phyloP scores from a whole-genome alignment of 2,888 invertebrate genomes.

The Zele albiditarsus region DNA sequence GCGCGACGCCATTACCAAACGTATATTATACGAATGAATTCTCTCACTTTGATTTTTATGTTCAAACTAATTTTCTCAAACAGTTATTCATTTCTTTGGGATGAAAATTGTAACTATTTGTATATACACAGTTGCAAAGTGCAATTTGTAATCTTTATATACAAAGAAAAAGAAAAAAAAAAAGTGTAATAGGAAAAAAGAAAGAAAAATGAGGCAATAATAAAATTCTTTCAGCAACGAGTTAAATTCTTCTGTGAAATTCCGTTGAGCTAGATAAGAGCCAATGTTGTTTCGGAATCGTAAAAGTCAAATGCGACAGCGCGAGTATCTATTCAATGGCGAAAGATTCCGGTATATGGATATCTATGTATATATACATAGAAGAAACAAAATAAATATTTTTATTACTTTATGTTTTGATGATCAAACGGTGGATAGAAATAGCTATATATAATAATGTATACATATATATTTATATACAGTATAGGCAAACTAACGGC shows the following conservation, averaged over 20 bases:
- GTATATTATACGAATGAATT: background rate
- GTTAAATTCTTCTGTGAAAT: constrained; percentile 44
- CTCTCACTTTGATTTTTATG: background rate
- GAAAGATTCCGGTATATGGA: background rate
- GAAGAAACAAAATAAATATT: background rate
- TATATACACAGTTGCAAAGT: background rate
- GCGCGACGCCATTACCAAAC: background rate
- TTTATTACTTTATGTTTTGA: constrained; percentile 14
- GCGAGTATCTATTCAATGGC: background rate
- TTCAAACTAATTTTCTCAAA: background rate
- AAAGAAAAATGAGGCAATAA: constrained; percentile 34
- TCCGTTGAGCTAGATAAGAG: constrained; percentile 34
- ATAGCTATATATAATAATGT: background rate
- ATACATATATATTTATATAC: background rate
- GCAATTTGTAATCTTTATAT: background rate
- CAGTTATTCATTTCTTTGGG: background rate
- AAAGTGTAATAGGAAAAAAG: no score
- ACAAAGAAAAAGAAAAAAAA: background rate
- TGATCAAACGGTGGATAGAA: constrained; percentile 9
- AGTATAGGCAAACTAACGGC: constrained; percentile 9
- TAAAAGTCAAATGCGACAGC: constrained; percentile 43
- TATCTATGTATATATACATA: background rate
- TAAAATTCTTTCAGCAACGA: constrained; percentile 24
- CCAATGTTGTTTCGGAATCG: constrained; percentile 38
- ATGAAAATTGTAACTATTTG: background rate